Evolutionary conservation across 2,797 vertebrate genomes (phyloP).

Genomic region (Brotula barbata): DNA sequence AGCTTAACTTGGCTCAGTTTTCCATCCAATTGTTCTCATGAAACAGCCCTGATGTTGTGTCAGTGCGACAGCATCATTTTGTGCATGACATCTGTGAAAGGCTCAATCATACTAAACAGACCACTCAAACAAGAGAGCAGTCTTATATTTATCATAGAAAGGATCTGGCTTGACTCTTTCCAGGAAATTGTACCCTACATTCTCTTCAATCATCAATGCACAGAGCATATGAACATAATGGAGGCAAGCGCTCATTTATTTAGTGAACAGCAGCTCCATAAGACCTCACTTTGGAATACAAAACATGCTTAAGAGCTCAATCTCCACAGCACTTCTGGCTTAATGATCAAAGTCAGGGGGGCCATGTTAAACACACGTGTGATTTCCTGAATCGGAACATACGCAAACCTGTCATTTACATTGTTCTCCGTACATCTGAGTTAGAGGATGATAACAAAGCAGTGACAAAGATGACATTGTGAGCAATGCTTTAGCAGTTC

Average conservation of each 20-base stretch:
- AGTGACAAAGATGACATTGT: too few species aligned
- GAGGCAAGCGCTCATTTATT: constrained; percentile 35
- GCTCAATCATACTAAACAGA: constrained; percentile 54
- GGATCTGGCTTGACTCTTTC: constrained; percentile 60
- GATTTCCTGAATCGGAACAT: not conserved
- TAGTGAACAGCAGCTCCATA: constrained; percentile 18
- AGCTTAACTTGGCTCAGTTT: constrained; percentile 15
- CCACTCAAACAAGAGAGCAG: constrained; percentile 39
- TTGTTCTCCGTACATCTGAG: too few species aligned
- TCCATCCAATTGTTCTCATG: constrained; percentile 11
- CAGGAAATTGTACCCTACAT: constrained; percentile 67
- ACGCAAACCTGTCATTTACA: too few species aligned
- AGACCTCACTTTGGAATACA: constrained; percentile 15
- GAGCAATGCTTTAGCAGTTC: too few species aligned
- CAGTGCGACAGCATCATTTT: constrained; percentile 42
- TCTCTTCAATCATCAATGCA: constrained; percentile 46
- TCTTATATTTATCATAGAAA: constrained; percentile 52
- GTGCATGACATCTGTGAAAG: constrained; percentile 41
- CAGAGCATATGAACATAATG: constrained; percentile 44
- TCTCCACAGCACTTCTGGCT: constrained; percentile 6
- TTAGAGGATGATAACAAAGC: too few species aligned
- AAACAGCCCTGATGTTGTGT: constrained; percentile 18
- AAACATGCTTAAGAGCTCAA: constrained; percentile 18
- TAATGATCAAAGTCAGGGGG: constrained; percentile 6
- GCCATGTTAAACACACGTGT: not conserved